Evolutionary conservation across 92 coral and sea anemone genomes (phyloP).

Genomic region (Galaxea fascicularis): DNA sequence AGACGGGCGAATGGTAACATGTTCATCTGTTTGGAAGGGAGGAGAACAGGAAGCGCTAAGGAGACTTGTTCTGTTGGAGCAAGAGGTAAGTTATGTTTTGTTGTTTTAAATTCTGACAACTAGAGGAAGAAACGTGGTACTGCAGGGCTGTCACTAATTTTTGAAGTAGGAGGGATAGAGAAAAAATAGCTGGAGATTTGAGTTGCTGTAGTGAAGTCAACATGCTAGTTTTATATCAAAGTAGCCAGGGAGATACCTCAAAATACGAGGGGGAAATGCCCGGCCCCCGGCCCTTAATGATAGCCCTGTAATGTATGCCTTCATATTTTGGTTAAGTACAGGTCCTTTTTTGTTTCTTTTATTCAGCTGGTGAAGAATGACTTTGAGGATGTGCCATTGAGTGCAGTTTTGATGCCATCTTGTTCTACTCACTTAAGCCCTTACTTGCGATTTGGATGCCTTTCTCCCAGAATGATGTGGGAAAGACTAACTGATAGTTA

Average conservation of each 20-base stretch:
- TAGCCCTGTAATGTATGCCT: background rate
- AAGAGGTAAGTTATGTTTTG: conserved; percentile 43
- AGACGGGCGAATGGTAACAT: conserved; percentile 34
- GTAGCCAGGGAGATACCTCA: too few relatives aligned
- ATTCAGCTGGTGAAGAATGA: conserved; percentile 45
- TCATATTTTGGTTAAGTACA: background rate
- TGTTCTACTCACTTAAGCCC: conserved; percentile 76
- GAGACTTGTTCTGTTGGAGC: conserved; percentile 39
- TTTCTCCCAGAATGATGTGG: conserved; percentile 77
- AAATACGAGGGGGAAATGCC: too few relatives aligned
- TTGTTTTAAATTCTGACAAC: background rate
- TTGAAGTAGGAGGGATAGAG: too few relatives aligned
- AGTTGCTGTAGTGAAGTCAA: too few relatives aligned
- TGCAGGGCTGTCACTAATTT: background rate
- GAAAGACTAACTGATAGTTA: conserved; percentile 48
- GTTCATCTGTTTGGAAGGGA: conserved; percentile 66
- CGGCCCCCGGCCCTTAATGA: too few relatives aligned
- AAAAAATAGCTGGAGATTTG: too few relatives aligned
- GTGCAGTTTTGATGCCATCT: conserved; percentile 54
- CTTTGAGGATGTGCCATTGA: conserved; percentile 40
- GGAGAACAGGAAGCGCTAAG: conserved; percentile 75
- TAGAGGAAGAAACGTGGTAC: too few relatives aligned
- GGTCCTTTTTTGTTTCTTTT: background rate
- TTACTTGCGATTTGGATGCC: conserved; percentile 83
- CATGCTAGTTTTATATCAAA: too few relatives aligned